Conservation (phyloP, 2,113 vertebrate species). For the Sebastes schlegelii region DNA sequence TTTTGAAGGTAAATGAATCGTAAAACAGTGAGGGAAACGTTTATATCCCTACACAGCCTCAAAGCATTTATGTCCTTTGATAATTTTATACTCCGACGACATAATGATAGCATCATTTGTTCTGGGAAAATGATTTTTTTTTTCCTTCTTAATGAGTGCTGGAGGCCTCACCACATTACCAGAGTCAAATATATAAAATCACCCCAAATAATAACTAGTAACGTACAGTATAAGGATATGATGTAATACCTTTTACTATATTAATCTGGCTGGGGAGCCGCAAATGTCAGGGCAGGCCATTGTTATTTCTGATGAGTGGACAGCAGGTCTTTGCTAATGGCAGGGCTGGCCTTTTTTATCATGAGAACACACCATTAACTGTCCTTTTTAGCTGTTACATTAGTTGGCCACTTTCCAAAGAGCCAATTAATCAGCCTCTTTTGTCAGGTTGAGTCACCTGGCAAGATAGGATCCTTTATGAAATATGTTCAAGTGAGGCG, state of each 20-base stretch:
- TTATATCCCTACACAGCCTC: slow-evolving; percentile 55
- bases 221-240: slow-evolving; percentile 8
- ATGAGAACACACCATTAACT: slow-evolving; percentile 72
- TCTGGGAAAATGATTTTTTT: slow-evolving; percentile 45
- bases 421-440: slow-evolving; percentile 78
- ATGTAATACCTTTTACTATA: slow-evolving; percentile 44
- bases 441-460: slow-evolving; percentile 76
- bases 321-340: slow-evolving; percentile 61
- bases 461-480: slow-evolving; percentile 74
- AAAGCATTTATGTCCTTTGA: slow-evolving; percentile 67
- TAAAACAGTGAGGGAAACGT: slow-evolving; percentile 54
- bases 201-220: slow-evolving; percentile 29
- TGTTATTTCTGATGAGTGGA: slow-evolving; percentile 75
- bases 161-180: slow-evolving; percentile 9
- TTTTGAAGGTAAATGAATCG: slow-evolving; percentile 66
- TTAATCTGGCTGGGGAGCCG: slow-evolving; percentile 48
- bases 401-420: slow-evolving; percentile 70
- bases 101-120: slow-evolving; percentile 72
- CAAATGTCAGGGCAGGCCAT: slow-evolving; percentile 48
- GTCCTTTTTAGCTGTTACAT: slow-evolving; percentile 73
- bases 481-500: slow-evolving; percentile 69
- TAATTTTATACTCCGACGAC: slow-evolving; percentile 61
- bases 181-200: slow-evolving; percentile 32
- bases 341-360: slow-evolving; percentile 50
- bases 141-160: slow-evolving; percentile 40